Evolutionary conservation across 2,888 invertebrate species (phyloP), one percentile per base, ranked within the genome.

Genomic region (Tinea semifulvella): DNA sequence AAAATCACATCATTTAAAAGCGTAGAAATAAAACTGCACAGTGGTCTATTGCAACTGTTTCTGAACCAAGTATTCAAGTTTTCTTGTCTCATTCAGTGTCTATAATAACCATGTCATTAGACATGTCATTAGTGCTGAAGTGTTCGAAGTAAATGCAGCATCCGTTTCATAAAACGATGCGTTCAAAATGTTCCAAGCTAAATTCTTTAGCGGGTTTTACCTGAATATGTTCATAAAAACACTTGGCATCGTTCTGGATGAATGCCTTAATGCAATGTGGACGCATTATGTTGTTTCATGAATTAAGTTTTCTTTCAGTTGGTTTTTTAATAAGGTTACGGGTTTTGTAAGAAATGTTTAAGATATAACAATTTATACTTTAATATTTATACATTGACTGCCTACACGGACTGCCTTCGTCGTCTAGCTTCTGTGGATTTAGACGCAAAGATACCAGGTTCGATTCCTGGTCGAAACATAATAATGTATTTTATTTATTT

Each of bases 131-230:
- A 22, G 22, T 22, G 22, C 22, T 7, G 8, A 31, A 31, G 31
- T 31, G 31, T 31, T 31, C 14, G 13, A 31, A 13, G 31, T 14
- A 31, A 27, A 27, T 10, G 27, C 3, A 10, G 27, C 27, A 11
- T 14, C 31, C 11, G 31, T 31, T 31, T 31, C 31, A 31, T 31
- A 31, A 22, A 31, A 31, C 31, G 31, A 31, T 31, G 31, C 31
- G 31, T 31, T 13, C 31, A 31, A 14, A 3, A 14, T 26, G 26
- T 11, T n/a, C 11, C 3, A n/a, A n/a, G 13, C 31, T 31, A 14
- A 11, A 31, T 7, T 13, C 31, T 31, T 31, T 13, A n/a, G n/a
- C n/a, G n/a, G n/a, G 22, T 31, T 31, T 31, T 31, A n/a, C 11
- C 5, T 31, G 31, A 31, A 31, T 31, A 31, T 31, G 31, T 31